A percentile compares a stretch with the other conserved stretches of the same genome.
Evolutionary conservation across 2,113 vertebrate species (phyloP).

Genomic region (Fregetta grallaria): DNA sequence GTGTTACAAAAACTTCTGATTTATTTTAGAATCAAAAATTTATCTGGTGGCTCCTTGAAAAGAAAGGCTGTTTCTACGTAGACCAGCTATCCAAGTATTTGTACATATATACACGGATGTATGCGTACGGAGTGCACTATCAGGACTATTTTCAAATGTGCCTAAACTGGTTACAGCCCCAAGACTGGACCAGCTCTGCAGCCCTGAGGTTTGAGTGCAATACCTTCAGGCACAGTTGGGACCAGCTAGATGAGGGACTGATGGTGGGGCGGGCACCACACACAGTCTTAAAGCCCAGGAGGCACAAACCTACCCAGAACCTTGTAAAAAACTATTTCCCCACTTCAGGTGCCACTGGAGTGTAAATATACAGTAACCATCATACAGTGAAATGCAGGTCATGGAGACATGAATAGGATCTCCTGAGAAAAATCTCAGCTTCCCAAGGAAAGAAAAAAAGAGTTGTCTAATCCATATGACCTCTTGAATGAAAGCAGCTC

Average conservation of each 20-base stretch:
- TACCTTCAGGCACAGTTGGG: background rate
- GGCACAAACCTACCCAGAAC: background rate
- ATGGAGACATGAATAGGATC: background rate
- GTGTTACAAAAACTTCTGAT: background rate
- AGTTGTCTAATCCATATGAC: background rate
- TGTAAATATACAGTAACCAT: background rate
- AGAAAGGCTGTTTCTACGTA: background rate
- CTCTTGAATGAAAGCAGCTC: background rate
- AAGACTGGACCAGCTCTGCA: background rate
- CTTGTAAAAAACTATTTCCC: background rate
- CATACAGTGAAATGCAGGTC: background rate
- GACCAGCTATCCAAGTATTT: background rate
- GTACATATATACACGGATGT: background rate
- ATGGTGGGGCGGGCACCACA: background rate
- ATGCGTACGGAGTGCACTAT: fast-evolving
- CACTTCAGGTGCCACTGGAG: background rate
- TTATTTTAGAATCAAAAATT: background rate
- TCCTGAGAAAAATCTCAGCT: background rate
- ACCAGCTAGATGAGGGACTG: background rate
- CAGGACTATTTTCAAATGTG: background rate
- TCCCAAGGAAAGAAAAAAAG: background rate
- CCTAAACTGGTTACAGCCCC: background rate
- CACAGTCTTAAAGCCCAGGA: fast-evolving
- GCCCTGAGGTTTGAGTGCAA: background rate
- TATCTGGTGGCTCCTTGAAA: background rate